phyloP scores from a whole-genome alignment of 2,888 invertebrate species.

The Sylvicola fuscatus region DNA sequence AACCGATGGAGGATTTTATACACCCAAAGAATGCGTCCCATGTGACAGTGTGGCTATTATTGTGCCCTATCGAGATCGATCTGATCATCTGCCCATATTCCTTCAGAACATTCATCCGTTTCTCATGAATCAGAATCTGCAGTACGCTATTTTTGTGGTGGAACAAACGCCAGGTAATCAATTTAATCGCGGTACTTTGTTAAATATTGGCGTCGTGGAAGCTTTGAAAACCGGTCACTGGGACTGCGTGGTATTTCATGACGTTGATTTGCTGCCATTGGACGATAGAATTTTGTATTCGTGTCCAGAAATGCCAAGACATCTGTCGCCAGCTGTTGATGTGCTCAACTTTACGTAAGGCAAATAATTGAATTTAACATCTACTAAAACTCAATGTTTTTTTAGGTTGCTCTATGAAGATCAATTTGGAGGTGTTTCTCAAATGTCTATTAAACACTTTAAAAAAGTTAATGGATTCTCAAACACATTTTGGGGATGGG shows the following conservation, averaged over 20 bases:
- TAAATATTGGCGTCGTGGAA: constrained; percentile 37
- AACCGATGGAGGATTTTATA: constrained; percentile 26
- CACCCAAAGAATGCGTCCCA: constrained; percentile 18
- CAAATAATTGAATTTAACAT: constrained; percentile 9
- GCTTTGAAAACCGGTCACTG: constrained; percentile 26
- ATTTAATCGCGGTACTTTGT: constrained; percentile 37
- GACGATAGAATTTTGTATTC: constrained; percentile 36
- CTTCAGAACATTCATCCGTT: constrained; percentile 36
- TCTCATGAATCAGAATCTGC: constrained; percentile 31
- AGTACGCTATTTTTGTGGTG: constrained; percentile 35
- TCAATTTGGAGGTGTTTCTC: constrained; percentile 38
- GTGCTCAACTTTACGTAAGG: constrained; percentile 30
- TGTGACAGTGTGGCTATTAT: constrained; percentile 32
- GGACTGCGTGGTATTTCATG: constrained; percentile 40
- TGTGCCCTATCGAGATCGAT: constrained; percentile 33
- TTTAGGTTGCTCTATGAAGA: constrained; percentile 25
- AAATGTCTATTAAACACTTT: constrained; percentile 31
- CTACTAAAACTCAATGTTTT: too few relatives aligned
- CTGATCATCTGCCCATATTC: constrained; percentile 30
- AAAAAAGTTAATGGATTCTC: constrained; percentile 45
- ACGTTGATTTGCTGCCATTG: constrained; percentile 39
- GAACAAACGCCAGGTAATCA: constrained; percentile 31
- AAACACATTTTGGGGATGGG: constrained; percentile 41
- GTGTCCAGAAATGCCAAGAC: constrained; percentile 33
- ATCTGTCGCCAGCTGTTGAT: constrained; percentile 51